Conservation (phyloP, 2,113 vertebrate species). For the Gymnocephalus cernua region DNA sequence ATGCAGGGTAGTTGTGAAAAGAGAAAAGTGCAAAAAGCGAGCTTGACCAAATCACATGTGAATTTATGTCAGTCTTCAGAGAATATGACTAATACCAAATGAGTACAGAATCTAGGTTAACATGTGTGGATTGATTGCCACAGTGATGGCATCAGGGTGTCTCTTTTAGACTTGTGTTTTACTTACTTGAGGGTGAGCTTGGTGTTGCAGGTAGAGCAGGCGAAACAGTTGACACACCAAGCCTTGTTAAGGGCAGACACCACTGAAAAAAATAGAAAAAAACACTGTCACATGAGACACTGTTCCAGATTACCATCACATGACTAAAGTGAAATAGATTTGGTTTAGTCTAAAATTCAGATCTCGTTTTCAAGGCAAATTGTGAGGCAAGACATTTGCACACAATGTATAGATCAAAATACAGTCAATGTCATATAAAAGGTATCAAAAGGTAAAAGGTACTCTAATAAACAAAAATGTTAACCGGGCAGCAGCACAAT, state of each 20-base stretch:
- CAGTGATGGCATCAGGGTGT: background rate
- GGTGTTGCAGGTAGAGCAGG: slow-evolving; percentile 97
- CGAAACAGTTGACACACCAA: slow-evolving; percentile 97
- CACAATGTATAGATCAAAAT: background rate
- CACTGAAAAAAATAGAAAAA: slow-evolving; percentile 81
- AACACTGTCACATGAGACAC: slow-evolving; percentile 18
- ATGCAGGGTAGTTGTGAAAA: background rate
- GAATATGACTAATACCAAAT: background rate
- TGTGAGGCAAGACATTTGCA: background rate
- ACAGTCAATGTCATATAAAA: background rate
- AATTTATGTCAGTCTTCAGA: background rate
- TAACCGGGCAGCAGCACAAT: background rate
- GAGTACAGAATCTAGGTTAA: background rate
- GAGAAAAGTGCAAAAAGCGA: slow-evolving; percentile 21
- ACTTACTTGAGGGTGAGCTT: slow-evolving; percentile 98
- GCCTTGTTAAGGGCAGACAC: slow-evolving; percentile 98
- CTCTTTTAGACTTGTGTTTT: background rate
- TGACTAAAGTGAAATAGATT: background rate
- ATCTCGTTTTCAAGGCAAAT: background rate
- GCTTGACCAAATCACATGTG: background rate
- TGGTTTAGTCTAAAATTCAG: background rate
- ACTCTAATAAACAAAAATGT: background rate
- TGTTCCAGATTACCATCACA: background rate
- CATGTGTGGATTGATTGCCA: background rate
- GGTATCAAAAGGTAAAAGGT: background rate